Evolutionary conservation across 2,797 vertebrate species (phyloP), one percentile per base, ranked within the genome.

Genomic region (Distichodus sexfasciatus): DNA sequence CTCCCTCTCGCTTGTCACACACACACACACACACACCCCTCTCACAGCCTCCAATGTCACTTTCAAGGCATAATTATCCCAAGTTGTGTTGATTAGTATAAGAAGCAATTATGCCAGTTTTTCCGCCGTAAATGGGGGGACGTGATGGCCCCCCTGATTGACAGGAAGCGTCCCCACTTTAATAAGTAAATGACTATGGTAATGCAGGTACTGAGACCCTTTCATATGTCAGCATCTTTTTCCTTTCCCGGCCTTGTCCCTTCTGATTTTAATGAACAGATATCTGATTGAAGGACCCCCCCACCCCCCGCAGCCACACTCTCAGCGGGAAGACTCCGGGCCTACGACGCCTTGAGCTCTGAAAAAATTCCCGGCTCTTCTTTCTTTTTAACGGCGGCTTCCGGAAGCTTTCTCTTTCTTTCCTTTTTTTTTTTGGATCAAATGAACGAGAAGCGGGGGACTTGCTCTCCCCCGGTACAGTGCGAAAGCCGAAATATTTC

Each of bases 61-160:
- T 92, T 92, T 91, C 90, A 92, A 91, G 87, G 89, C 90, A 87
- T 92, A 92, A 92, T 92, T 93, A 92, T 90, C 90, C 77, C 89
- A 91, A 91, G 89, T 91, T 91, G 89, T 88, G 90, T 91, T 92
- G 91, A 93, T 93, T 93, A 93, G 90, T 90, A 88, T 87, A 89
- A 91, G 90, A 91, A 90, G 91, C 91, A 93, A 93, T 93, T 93
- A 93, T 87, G 78, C 85, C 59, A 83, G 90, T 90, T 90, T 91
- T 91, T 90, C 89, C 86, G 85, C 77, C 71, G 86, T 85, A 91
- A 91, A 91, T 91, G 87, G 76, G 90, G 85, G 86, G 87, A 87
- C 87, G 88, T 90, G 90, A 90, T 89, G 88, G 87, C 79, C 82
- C 47, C n/a, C 82, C 87, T 92, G 91, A 92, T 90, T 93, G 91